Percentiles rank a stretch among this genome's conserved stretches.
Evolutionary conservation across 2,888 invertebrate species (phyloP).

Genomic region (Polydesmus complanatus): DNA sequence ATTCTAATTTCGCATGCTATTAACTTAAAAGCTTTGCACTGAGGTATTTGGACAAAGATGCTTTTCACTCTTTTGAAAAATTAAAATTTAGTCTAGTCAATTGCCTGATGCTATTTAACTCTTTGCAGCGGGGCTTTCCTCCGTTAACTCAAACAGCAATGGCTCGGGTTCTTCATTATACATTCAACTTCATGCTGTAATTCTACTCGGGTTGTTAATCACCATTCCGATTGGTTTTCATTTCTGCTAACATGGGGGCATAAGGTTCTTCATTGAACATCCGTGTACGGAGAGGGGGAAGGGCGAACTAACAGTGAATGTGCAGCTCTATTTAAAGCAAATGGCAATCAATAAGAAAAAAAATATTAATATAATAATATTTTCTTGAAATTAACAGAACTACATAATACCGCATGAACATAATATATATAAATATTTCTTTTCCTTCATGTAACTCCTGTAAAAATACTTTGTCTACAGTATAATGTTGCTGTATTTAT

Average conservation of each 20-base stretch:
- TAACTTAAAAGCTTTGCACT: too few species aligned
- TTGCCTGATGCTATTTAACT: neutral
- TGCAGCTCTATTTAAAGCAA: too few species aligned
- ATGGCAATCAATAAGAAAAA: too few species aligned
- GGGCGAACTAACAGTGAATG: neutral
- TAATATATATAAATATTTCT: too few species aligned
- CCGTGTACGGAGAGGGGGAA: neutral
- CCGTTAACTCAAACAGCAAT: neutral
- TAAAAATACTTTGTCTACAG: too few species aligned
- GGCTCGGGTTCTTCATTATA: neutral
- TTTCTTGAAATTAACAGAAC: too few species aligned
- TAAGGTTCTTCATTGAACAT: neutral
- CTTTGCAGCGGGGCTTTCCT: neutral
- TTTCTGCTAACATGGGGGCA: neutral
- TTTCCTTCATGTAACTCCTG: too few species aligned
- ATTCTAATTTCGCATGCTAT: too few species aligned
- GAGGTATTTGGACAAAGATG: too few species aligned
- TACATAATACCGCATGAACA: too few species aligned
- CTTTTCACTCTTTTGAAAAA: neutral
- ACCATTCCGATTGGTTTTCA: neutral
- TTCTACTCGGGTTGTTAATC: neutral
- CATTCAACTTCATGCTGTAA: neutral
- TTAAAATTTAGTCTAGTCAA: neutral
- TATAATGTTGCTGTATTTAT: too few species aligned
- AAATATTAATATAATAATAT: too few species aligned